Conservation (phyloP, 53 echinoderm and acorn worm species). For the Apostichopus leukothele region DNA sequence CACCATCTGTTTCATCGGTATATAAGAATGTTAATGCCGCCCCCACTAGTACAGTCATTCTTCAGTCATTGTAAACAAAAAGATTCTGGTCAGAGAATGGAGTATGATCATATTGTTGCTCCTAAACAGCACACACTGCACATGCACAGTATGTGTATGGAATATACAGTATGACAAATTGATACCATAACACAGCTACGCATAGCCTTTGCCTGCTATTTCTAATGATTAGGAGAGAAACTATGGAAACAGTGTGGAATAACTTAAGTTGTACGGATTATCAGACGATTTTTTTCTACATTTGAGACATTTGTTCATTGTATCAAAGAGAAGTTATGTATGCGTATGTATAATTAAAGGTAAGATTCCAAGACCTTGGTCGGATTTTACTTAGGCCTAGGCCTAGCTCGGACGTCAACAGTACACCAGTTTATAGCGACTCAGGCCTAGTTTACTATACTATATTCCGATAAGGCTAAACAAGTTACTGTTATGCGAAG, state of each 20-base stretch:
- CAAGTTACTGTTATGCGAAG: no score
- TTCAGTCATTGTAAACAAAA: neutral
- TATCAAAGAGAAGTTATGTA: neutral
- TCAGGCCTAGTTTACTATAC: no score
- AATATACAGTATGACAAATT: no score
- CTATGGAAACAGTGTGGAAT: neutral
- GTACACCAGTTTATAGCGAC: no score
- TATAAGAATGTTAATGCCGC: neutral
- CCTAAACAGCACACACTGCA: no score
- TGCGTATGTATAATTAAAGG: neutral
- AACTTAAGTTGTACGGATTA: neutral
- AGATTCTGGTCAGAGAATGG: neutral
- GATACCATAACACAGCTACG: no score
- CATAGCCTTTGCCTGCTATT: no score
- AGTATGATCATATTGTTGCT: no score
- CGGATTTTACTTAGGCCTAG: neutral
- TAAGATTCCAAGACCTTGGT: neutral
- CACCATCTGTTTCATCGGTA: no score
- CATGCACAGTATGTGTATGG: no score
- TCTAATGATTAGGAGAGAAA: neutral
- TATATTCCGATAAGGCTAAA: no score
- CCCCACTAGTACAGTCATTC: neutral
- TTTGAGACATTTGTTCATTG: neutral
- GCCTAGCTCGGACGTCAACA: no score
- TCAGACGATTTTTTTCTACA: neutral